These are phyloP conservation scores for Schrankia costaestrigalis DNA, from an alignment of 2,888 invertebrate species.

Conservation along the genomic window DNA sequence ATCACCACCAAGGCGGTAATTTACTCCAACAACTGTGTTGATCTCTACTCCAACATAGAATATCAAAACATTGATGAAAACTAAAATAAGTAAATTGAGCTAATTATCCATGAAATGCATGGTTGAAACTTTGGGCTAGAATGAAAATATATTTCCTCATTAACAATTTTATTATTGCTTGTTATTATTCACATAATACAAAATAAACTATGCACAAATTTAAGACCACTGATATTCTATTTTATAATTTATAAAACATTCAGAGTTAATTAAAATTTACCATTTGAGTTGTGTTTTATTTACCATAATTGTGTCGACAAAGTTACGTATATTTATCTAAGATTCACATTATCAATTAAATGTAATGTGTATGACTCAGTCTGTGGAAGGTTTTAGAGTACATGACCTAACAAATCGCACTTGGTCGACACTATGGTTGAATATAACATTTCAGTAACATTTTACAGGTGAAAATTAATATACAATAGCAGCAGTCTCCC, in stretches of 20 bases:
- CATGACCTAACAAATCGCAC: neutral
- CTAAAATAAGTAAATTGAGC: no score
- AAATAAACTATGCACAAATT: slow-evolving; percentile 85
- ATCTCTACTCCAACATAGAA: no score
- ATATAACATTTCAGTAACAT: slow-evolving; percentile 23
- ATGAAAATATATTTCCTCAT: slow-evolving; percentile 58
- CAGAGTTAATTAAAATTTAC: slow-evolving; percentile 53
- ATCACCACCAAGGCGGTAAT: no score
- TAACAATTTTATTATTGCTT: slow-evolving; percentile 84
- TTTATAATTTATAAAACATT: slow-evolving; percentile 64
- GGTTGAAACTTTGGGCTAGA: no score
- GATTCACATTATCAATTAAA: no score
- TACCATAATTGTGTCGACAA: no score
- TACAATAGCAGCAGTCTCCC: slow-evolving; percentile 58
- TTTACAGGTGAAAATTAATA: slow-evolving; percentile 55
- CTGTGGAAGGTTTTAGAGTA: neutral
- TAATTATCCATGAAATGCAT: no score
- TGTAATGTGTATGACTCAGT: no score
- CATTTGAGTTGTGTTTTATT: slow-evolving; percentile 18
- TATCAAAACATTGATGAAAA: no score
- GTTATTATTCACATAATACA: slow-evolving; percentile 85
- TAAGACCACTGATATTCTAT: slow-evolving; percentile 72
- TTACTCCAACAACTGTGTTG: no score
- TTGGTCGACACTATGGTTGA: slow-evolving; percentile 31
- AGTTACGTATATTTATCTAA: no score